Base-by-base conservation (phyloP, 1,140 invertebrate species). In the Drosophila neocordata region DNA sequence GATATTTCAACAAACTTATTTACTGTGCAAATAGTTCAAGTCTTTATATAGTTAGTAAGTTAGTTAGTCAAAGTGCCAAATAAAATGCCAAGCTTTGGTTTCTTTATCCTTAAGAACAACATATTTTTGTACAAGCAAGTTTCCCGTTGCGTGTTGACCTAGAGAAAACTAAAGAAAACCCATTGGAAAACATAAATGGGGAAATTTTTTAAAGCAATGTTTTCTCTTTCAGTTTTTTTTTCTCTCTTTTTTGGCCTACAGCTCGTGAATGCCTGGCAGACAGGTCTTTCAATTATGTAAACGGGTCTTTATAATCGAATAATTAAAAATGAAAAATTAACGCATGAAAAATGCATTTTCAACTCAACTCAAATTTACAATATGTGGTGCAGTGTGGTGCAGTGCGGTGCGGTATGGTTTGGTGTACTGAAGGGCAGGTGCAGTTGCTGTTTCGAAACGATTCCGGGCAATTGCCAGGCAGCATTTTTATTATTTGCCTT, bases 251-350 rank as follows among this genome's bases (percentile, higher is more conserved):
- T 72, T 63, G 22, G 31, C 67, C 55, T 22, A 37, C 65, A 52
- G 73, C 35, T 48, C 38, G 64, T 63, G 20, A 55, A n/a, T 56
- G 65, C 73, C 35, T 52, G 2, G 55, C 61, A 65, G 58, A 53
- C 41, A 48, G 56, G 74, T 20, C 78, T 65, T 85, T 87, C 78
- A 85, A 85, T 87, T 85, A 85, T 87, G 80, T 72, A 78, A 82
- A 48, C 41, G 41, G 82, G 78, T 85, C 82, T 78, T 87, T 85
- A 87, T 85, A 85, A 85, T 85, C 83, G 82, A 85, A 85, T 85
- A 85, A 85, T 85, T 85, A 85, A 85, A 85, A 85, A 87, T 85
- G 82, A 85, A 87, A 87, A 85, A 85, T 85, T 85, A 85, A 82
- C 82, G 82, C 78, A 87, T 79, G 82, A 82, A 85, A 85, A 82